phyloP scores from a whole-genome alignment of 2,888 invertebrate species.

The Phlogophora meticulosa region DNA sequence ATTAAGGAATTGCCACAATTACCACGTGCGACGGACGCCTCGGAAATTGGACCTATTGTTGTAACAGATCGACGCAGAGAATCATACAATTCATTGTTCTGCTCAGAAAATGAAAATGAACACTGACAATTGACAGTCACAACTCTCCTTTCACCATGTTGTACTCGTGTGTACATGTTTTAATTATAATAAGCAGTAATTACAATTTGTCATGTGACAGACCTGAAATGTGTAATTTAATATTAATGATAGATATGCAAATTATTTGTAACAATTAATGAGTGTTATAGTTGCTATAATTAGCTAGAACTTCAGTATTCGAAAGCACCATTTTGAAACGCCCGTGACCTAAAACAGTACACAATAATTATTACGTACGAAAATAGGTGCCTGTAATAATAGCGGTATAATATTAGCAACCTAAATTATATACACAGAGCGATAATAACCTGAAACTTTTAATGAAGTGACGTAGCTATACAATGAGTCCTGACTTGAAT shows the following conservation, averaged over 20 bases:
- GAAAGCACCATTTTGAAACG: conserved; percentile 25
- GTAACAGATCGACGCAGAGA: no score
- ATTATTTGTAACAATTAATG: conserved; percentile 14
- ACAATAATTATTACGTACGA: conserved; percentile 10
- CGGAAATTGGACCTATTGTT: no score
- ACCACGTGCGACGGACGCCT: no score
- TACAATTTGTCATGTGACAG: background rate
- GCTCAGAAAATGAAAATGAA: no score
- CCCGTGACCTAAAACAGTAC: conserved; percentile 13
- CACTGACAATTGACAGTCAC: no score
- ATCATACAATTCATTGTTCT: no score
- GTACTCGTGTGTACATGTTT: background rate
- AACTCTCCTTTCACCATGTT: no score
- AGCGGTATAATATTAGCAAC: conserved; percentile 5
- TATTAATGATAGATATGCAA: conserved; percentile 20
- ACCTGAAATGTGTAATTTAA: background rate
- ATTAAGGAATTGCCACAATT: no score
- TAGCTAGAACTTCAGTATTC: background rate
- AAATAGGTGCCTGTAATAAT: conserved; percentile 18
- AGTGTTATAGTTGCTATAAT: conserved; percentile 15
- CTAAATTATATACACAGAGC: background rate
- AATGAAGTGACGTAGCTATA: background rate
- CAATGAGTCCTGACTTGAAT: background rate
- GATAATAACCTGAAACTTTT: background rate
- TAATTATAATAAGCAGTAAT: background rate